Evolutionary conservation across 2,888 invertebrate genomes (phyloP).

Genomic region (Norana najaformis): DNA sequence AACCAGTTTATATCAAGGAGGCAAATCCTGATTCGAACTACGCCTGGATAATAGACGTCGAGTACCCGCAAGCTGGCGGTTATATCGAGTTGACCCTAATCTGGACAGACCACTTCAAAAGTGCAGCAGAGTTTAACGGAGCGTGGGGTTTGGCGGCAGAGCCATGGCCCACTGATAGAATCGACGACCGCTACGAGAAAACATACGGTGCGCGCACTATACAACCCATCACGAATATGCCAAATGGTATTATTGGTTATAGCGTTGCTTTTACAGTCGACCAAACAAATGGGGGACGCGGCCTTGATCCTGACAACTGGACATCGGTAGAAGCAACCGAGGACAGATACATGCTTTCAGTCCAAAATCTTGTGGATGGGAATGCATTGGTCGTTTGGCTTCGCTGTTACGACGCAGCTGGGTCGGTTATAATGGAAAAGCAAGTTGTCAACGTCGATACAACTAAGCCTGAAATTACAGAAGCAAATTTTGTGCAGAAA

Average conservation of each 20-base stretch:
- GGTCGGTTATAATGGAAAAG: not conserved
- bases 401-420: not conserved
- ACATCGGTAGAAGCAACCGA: not conserved
- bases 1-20: conserved; percentile 24
- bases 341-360: not conserved
- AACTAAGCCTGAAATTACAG: not conserved
- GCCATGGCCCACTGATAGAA: not conserved
- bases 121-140: not conserved
- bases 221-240: not conserved
- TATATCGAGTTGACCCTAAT: not conserved
- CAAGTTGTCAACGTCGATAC: not conserved
- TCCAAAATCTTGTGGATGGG: not conserved
- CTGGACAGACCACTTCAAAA: conserved; percentile 25
- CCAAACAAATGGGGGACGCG: not conserved
- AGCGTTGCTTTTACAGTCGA: not conserved
- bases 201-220: not conserved
- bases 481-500: not conserved
- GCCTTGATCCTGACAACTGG: not conserved
- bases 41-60: not conserved
- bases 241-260: not conserved
- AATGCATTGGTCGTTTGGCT: not conserved
- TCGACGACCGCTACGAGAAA: conserved; percentile 19
- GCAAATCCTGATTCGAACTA: not conserved
- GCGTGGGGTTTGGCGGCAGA: conserved; percentile 10
- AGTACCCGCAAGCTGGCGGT: not conserved